phyloP scores from a whole-genome alignment of 2,113 vertebrate genomes.

The Sorex araneus region DNA sequence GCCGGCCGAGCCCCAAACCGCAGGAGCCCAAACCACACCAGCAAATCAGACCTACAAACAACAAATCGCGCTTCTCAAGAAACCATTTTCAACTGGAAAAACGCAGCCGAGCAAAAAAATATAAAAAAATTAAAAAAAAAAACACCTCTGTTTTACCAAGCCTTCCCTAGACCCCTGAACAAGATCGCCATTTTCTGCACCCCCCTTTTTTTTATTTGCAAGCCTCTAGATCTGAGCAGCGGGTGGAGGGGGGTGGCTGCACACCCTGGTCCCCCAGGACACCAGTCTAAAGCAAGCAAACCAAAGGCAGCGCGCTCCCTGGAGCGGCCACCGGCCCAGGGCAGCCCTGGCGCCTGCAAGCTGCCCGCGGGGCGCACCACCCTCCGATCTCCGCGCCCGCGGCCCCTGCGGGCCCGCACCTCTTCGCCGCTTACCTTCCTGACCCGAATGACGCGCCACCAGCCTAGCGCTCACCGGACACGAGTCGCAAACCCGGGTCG shows the following conservation, averaged over 20 bases:
- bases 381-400: constrained; percentile 43
- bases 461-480: constrained; percentile 53
- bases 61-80: constrained; percentile 66
- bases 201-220: constrained; percentile 58
- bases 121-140: background rate
- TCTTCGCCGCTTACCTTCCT: constrained; percentile 71
- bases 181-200: constrained; percentile 84
- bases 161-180: constrained; percentile 45
- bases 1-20: constrained; percentile 52
- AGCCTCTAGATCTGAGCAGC: constrained; percentile 64
- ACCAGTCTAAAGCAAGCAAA: constrained; percentile 46
- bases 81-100: constrained; percentile 74
- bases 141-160: constrained; percentile 56
- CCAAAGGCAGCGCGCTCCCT: constrained; percentile 39
- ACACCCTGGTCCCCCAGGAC: constrained; percentile 17
- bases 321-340: background rate
- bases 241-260: background rate
- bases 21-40: constrained; percentile 58
- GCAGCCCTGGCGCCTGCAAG: constrained; percentile 29
- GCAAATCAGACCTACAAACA: constrained; percentile 67
- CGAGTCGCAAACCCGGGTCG: constrained; percentile 27
- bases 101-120: constrained; percentile 25
- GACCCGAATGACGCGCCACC: constrained; percentile 64
- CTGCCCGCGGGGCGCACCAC: constrained; percentile 44
- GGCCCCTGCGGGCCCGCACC: constrained; percentile 26